phyloP scores from a whole-genome alignment of 2,888 invertebrate genomes.

The Cetonia aurata region DNA sequence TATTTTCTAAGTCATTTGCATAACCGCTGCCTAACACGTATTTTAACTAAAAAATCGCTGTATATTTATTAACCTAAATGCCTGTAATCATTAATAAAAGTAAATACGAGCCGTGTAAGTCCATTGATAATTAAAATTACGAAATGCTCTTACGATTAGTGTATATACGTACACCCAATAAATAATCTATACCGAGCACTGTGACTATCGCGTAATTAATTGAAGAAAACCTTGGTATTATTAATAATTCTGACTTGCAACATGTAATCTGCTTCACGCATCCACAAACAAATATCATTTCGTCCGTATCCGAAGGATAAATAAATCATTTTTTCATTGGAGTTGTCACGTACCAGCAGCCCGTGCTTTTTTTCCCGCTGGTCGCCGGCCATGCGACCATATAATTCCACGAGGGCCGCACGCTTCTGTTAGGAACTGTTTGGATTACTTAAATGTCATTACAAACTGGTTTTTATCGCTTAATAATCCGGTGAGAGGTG shows the following conservation, averaged over 20 bases:
- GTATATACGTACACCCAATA: slow-evolving; percentile 35
- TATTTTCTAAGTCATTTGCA: slow-evolving; percentile 21
- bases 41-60: slow-evolving; percentile 16
- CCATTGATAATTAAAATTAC: slow-evolving; percentile 40
- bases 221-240: slow-evolving; percentile 39
- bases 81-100: slow-evolving; percentile 36
- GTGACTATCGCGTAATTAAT: slow-evolving; percentile 36
- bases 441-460: slow-evolving; percentile 42
- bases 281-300: slow-evolving; percentile 41
- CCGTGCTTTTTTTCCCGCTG: slow-evolving; percentile 15
- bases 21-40: slow-evolving; percentile 4
- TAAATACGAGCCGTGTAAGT: slow-evolving; percentile 26
- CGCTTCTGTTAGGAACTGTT: slow-evolving; percentile 41
- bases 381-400: slow-evolving; percentile 7
- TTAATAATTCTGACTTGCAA: slow-evolving; percentile 42
- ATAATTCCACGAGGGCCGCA: slow-evolving; percentile 12
- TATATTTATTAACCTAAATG: slow-evolving; percentile 32
- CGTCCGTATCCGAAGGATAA: slow-evolving; percentile 29
- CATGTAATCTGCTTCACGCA: slow-evolving; percentile 41
- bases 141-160: slow-evolving; percentile 20
- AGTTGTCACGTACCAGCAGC: slow-evolving; percentile 32
- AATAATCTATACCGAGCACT: slow-evolving; percentile 30
- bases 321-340: slow-evolving; percentile 39
- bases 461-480: slow-evolving; percentile 41
- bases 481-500: slow-evolving; percentile 40